Evolutionary conservation across 2,113 vertebrate species (phyloP).

Genomic region (Onychorhynchus coronatus): DNA sequence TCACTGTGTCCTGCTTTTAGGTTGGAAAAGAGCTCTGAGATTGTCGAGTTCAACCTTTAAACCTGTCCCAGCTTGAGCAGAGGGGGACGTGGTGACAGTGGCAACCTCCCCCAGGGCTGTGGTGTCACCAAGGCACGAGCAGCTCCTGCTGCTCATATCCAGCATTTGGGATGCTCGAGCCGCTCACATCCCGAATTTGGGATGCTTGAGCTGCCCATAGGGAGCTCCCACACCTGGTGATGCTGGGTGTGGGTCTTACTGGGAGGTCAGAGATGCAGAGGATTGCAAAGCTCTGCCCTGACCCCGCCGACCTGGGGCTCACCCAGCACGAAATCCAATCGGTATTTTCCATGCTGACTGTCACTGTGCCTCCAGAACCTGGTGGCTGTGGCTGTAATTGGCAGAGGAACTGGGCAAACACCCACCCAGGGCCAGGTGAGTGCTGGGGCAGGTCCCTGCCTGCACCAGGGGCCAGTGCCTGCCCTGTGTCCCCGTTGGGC

Average conservation of each 20-base stretch:
- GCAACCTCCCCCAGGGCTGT: neutral
- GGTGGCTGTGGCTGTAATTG: neutral
- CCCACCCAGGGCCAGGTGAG: neutral
- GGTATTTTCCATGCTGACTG: neutral
- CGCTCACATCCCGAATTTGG: neutral
- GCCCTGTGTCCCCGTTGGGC: neutral
- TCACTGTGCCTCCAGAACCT: neutral
- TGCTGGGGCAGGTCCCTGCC: neutral
- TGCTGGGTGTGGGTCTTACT: fast-evolving
- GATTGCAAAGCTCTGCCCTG: neutral
- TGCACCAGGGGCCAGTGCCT: neutral
- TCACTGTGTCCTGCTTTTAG: neutral
- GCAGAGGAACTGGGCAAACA: neutral
- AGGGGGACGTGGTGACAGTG: neutral
- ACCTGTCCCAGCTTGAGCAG: neutral
- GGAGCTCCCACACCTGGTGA: neutral
- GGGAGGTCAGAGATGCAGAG: neutral
- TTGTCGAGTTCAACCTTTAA: neutral
- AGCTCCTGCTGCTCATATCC: neutral
- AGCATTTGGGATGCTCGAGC: neutral
- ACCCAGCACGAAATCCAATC: fast-evolving
- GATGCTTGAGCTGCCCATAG: neutral
- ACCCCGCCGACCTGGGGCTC: neutral
- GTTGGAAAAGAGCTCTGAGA: neutral
- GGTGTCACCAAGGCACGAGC: neutral